Evolutionary conservation across 2,113 vertebrate genomes (phyloP), one percentile per base, ranked within the genome.

Genomic region (Anguilla japonica): DNA sequence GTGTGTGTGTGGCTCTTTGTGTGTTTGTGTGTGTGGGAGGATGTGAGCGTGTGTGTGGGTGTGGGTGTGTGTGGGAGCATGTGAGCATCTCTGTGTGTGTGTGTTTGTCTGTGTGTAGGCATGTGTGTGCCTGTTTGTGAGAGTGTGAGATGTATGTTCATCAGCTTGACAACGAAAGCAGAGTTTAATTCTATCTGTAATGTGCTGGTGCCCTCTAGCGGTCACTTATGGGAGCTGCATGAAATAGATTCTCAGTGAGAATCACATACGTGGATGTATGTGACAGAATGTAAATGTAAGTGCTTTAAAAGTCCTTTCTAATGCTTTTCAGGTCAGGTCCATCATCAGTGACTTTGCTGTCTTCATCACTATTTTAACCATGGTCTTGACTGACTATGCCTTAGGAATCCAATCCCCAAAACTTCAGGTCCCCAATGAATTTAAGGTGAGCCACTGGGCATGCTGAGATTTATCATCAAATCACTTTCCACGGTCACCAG

Each of bases 281-380:
- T 26, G 40, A 26, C 80, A 81, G 40, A 43, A 81, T 67, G 84
- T 67, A 84, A 43, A 50, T 71, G 34, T 34, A n/a, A 22, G 18
- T 22, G 60, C 4, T 3, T 20, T 22, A 67, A 26, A 67, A 20
- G 57, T 94, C 82, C 91, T 0, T 0, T 93, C 88, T 88, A 57
- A 7, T 81, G 26, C 90, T 93, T 0, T 40, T 26, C 85, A 99
- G 98, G 98, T 99, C 83, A 96, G 98, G 84, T 96, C 97, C 71
- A 96, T 98, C 91, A 97, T 99, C 94, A 99, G 98, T 87, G 98
- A 99, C 91, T 99, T 99, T 91, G 98, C 98, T 0, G 98, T 99
- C 83, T 99, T 99, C 95, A 97, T 99, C 92, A 99, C 98, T 85
- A 99, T 99, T 92, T 90, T 97, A 85, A 97, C 96, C 75, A 99